phyloP scores from a whole-genome alignment of 1,140 invertebrate genomes.

The Phymorhynchus buccinoides region DNA sequence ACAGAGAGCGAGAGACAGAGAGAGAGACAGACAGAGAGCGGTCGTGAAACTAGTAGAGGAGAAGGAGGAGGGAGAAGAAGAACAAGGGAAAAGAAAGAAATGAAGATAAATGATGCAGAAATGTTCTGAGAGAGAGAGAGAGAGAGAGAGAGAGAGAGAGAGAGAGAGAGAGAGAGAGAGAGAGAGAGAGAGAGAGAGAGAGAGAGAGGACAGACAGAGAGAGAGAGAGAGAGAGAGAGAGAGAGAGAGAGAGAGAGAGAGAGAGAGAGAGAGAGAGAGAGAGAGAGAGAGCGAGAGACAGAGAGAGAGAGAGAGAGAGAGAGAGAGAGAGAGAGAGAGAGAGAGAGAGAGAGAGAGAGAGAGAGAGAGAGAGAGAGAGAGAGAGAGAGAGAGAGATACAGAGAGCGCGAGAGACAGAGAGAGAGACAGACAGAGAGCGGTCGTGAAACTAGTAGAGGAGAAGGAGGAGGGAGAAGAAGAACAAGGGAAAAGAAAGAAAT shows the following conservation, averaged over 20 bases:
- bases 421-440: not conserved
- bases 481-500: too few species aligned
- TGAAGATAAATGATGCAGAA: too few species aligned
- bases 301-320: too few species aligned
- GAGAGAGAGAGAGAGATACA: conserved; percentile 5
- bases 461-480: too few species aligned
- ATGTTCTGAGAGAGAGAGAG: not conserved
- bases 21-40: not conserved
- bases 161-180: not conserved
- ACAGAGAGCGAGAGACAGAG: not conserved
- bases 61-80: too few species aligned
- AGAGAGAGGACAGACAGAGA: not conserved
- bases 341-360: not conserved
- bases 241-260: too few species aligned
- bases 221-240: too few species aligned
- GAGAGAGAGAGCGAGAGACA: too few species aligned
- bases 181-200: conserved; percentile 17
- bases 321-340: not conserved
- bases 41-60: not conserved
- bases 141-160: too few species aligned
- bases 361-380: conserved; percentile 14
- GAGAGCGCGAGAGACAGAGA: not conserved
- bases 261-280: too few species aligned
- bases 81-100: too few species aligned
- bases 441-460: not conserved